Evolutionary conservation across 2,888 invertebrate genomes (phyloP).

Genomic region (Podotricha telesiphe): DNA sequence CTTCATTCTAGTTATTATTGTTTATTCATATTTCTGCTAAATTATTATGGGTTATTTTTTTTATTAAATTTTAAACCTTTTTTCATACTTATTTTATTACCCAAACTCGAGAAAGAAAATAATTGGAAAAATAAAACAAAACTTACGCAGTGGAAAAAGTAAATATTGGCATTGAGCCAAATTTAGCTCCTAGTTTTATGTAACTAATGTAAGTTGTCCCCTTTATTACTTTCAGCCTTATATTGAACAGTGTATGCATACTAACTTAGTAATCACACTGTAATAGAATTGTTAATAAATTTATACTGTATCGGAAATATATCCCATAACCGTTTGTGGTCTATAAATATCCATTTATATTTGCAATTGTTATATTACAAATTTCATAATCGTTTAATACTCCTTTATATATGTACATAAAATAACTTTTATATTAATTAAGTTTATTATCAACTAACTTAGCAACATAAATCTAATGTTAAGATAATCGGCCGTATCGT

Average conservation of each 20-base stretch:
- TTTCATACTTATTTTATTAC: not conserved
- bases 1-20: no score
- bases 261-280: not conserved
- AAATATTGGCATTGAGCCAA: slow-evolving; percentile 16
- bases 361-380: not conserved
- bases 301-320: not conserved
- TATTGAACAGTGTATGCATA: slow-evolving; percentile 14
- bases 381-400: not conserved
- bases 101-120: not conserved
- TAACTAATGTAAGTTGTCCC: slow-evolving; percentile 19
- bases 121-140: slow-evolving; percentile 6
- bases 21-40: no score
- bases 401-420: no score
- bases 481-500: no score
- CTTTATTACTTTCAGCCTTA: slow-evolving; percentile 14
- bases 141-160: slow-evolving; percentile 5
- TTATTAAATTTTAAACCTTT: no score
- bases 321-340: not conserved
- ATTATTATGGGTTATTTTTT: no score
- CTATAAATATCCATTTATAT: not conserved
- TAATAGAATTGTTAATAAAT: slow-evolving; percentile 13
- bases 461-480: no score
- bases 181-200: slow-evolving; percentile 18
- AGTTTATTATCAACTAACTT: no score
- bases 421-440: no score